phyloP scores from a whole-genome alignment of 64 coral and sea anemone genomes.

The Porites lutea region DNA sequence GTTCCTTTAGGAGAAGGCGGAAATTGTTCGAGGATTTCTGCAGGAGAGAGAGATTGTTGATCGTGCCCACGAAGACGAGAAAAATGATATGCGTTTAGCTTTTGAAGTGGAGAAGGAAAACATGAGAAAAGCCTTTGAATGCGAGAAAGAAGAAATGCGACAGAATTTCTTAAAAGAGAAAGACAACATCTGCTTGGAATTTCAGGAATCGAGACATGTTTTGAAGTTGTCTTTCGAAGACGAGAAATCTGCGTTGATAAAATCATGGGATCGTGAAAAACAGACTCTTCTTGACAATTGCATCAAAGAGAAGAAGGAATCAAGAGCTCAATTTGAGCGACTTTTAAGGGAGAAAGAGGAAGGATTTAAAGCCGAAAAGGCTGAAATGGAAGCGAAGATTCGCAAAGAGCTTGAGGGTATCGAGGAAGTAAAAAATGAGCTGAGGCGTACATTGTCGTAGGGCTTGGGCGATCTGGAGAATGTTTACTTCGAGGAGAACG shows the following conservation, averaged over 20 bases:
- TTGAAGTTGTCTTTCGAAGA: too few species aligned
- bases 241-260: too few species aligned
- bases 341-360: constrained; percentile 76
- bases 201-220: constrained; percentile 97
- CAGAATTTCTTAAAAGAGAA: constrained; percentile 95
- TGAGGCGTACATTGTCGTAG: constrained; percentile 83
- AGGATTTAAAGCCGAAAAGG: constrained; percentile 79
- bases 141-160: constrained; percentile 94
- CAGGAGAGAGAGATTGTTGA: constrained; percentile 85
- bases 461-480: constrained; percentile 86
- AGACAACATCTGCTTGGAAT: constrained; percentile 91
- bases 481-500: constrained; percentile 85
- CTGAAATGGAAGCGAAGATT: constrained; percentile 81
- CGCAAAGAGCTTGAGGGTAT: constrained; percentile 91
- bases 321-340: constrained; percentile 67
- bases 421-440: constrained; percentile 90
- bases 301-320: constrained; percentile 87
- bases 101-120: constrained; percentile 95
- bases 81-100: constrained; percentile 81
- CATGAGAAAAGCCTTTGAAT: constrained; percentile 84
- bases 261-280: constrained; percentile 78
- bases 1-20: constrained; percentile 92
- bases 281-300: constrained; percentile 74
- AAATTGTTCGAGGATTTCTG: constrained; percentile 95
- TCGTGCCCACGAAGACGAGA: constrained; percentile 84